phyloP scores from a whole-genome alignment of 1,140 invertebrate species.

The Penaeus chinensis region DNA sequence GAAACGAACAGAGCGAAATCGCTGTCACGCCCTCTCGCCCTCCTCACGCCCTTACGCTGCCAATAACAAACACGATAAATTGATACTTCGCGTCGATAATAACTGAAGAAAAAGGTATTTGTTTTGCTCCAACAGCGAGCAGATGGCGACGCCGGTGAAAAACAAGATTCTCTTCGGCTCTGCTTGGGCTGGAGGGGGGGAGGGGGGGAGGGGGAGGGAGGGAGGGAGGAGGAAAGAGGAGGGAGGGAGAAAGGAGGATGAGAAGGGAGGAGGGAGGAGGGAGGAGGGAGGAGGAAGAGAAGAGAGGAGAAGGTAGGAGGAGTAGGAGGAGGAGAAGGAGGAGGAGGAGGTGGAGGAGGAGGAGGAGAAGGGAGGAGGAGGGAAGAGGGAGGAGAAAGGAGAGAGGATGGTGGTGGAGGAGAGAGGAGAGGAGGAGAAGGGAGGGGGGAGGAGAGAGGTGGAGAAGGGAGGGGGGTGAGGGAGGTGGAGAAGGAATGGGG shows the following conservation, averaged over 20 bases:
- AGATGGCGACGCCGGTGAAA: constrained; percentile 5
- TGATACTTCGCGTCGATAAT: constrained; percentile 41
- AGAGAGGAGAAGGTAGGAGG: neutral
- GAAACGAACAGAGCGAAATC: too few species aligned
- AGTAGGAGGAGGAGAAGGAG: neutral
- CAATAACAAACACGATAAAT: constrained; percentile 40
- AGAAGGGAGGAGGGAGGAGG: too few species aligned
- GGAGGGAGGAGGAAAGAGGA: too few species aligned
- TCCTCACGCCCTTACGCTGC: constrained; percentile 4
- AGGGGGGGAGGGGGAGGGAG: neutral
- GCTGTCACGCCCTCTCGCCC: too few species aligned
- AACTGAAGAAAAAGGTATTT: constrained; percentile 42
- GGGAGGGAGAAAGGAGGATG: neutral
- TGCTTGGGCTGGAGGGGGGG: neutral
- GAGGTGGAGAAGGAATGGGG: neutral
- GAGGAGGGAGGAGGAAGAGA: neutral
- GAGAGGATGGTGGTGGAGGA: constrained; percentile 18
- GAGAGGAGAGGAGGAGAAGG: constrained; percentile 28
- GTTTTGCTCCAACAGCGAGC: constrained; percentile 33
- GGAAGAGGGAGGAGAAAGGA: constrained; percentile 11
- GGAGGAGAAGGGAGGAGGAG: constrained; percentile 17
- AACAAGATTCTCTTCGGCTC: neutral
- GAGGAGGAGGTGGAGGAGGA: constrained; percentile 3
- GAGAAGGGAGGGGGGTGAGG: neutral
- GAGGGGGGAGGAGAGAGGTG: neutral